These are phyloP conservation scores for Netelia inedita DNA, from an alignment of 2,888 invertebrate genomes.

Conservation along the genomic window DNA sequence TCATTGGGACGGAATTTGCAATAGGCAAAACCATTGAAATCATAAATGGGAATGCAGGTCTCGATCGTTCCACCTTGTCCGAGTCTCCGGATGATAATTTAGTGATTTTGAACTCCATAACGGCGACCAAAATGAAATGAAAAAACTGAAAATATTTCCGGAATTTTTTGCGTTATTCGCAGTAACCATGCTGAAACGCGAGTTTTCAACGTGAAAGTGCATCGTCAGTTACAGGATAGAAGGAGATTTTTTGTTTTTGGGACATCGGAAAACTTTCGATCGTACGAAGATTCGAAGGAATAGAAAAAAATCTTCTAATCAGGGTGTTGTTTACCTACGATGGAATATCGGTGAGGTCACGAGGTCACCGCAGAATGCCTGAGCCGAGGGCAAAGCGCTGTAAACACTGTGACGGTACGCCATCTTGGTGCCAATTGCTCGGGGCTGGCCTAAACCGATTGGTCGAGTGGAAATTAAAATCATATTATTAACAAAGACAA, in stretches of 20 bases:
- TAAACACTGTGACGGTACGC: conserved; percentile 95
- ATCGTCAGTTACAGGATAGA: not conserved
- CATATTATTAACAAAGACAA: conserved; percentile 42
- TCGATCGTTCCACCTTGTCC: not conserved
- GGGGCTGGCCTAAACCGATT: conserved; percentile 28
- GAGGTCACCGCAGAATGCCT: conserved; percentile 86
- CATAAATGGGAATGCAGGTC: not conserved
- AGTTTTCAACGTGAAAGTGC: conserved; percentile 43
- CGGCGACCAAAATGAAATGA: not conserved
- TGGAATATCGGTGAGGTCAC: conserved; percentile 84
- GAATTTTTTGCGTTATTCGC: not conserved
- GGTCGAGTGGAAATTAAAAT: conserved; percentile 31
- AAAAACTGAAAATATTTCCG: conserved; percentile 44
- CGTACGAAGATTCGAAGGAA: conserved; percentile 22
- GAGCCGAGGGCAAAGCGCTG: conserved; percentile 96
- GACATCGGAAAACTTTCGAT: conserved; percentile 21
- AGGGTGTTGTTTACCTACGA: conserved; percentile 77
- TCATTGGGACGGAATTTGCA: not conserved
- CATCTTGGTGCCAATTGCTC: conserved; percentile 67
- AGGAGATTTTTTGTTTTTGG: conserved; percentile 33
- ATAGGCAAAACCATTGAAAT: not conserved
- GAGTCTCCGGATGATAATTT: not conserved
- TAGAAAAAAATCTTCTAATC: conserved; percentile 49
- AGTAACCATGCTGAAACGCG: conserved; percentile 25
- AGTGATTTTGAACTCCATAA: not conserved